These are phyloP conservation scores for Aphidius ervi DNA, from an alignment of 1,140 invertebrate genomes.

Conservation along the genomic window DNA sequence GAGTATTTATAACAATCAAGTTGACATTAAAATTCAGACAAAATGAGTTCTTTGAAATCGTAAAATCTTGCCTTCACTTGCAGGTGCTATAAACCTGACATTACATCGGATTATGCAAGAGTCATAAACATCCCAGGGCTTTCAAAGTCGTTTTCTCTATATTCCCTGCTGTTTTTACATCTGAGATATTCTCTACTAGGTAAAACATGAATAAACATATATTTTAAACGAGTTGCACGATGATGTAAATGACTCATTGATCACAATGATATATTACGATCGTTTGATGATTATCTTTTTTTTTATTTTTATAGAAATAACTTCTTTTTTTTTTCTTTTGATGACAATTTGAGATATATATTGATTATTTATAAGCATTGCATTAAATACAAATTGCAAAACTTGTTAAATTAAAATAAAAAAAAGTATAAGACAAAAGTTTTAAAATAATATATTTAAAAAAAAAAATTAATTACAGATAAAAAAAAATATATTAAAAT, in stretches of 20 bases:
- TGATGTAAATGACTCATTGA: conserved; percentile 13
- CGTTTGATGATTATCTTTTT: too few species aligned
- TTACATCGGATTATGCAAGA: conserved; percentile 12
- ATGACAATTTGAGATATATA: too few species aligned
- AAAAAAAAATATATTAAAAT: too few species aligned
- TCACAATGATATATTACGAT: conserved; percentile 7
- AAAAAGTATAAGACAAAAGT: too few species aligned
- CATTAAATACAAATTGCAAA: too few species aligned
- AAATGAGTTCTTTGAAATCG: not conserved
- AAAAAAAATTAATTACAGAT: too few species aligned
- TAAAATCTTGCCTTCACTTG: not conserved
- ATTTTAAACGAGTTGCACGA: not conserved
- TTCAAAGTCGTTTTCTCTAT: not conserved
- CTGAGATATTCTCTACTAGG: not conserved
- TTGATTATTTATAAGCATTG: too few species aligned
- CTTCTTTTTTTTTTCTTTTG: too few species aligned
- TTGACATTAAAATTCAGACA: not conserved
- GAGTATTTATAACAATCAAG: not conserved
- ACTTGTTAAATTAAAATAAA: too few species aligned
- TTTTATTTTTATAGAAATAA: too few species aligned
- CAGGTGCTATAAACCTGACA: conserved; percentile 13
- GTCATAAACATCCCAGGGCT: not conserved
- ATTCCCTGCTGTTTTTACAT: not conserved
- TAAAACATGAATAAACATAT: conserved; percentile 13
- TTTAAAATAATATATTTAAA: too few species aligned